A percentile compares a stretch with the other conserved stretches of the same genome.
phyloP scores from a whole-genome alignment of 2,113 vertebrate genomes.

The Psittacula cyanocephala region DNA sequence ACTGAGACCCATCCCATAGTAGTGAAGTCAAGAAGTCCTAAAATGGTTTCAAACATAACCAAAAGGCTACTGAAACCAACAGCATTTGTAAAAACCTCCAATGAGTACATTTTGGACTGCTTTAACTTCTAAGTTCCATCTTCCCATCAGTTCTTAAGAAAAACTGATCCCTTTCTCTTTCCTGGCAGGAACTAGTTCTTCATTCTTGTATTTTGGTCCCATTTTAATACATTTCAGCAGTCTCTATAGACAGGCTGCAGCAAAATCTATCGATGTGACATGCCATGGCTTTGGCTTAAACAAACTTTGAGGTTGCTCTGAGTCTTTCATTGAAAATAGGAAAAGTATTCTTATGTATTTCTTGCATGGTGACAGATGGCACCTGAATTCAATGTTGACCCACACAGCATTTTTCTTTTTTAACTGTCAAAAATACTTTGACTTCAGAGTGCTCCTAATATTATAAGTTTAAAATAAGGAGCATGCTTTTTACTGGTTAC shows the following conservation, averaged over 20 bases:
- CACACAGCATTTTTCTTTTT: not conserved
- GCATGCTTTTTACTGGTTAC: accelerated
- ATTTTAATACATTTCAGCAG: not conserved
- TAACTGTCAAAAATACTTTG: too few relatives aligned
- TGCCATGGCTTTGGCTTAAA: not conserved
- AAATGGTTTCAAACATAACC: not conserved
- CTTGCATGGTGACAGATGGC: not conserved
- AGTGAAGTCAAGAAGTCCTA: not conserved
- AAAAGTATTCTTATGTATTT: not conserved
- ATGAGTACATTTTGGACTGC: accelerated
- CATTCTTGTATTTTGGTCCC: not conserved
- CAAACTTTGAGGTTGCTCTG: not conserved
- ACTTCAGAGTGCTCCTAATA: not conserved
- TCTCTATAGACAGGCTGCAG: not conserved
- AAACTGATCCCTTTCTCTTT: not conserved
- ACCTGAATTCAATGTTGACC: not conserved
- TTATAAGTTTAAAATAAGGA: not conserved
- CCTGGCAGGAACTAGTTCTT: not conserved
- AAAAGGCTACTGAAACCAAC: not conserved
- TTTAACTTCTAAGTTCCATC: not conserved
- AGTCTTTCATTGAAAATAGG: not conserved
- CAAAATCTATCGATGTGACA: not conserved
- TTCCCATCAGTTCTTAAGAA: not conserved
- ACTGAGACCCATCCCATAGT: not conserved
- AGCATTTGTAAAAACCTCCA: not conserved